Evolutionary conservation across 2,113 vertebrate genomes (phyloP), one percentile per base, ranked within the genome.

Genomic region (Melanotaenia duboulayi): DNA sequence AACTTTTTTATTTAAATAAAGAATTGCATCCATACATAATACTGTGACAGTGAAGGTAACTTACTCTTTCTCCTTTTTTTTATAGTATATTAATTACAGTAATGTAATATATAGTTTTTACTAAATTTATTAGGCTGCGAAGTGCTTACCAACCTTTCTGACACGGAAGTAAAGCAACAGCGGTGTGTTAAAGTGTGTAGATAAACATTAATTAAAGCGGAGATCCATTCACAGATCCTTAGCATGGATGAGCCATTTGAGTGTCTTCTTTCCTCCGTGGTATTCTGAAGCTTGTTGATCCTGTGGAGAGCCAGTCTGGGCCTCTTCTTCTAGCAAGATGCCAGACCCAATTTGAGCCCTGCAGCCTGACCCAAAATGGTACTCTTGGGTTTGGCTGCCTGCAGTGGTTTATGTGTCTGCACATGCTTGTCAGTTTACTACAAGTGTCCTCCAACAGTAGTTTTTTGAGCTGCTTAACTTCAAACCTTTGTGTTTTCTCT

Each of bases 281-380:
- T 60, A 12, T 71, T 73, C 25, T 35, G 50, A 66, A 60, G 54
- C 66, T 69, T 0, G 16, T 49, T 42, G 68, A 57, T 86, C 79
- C 73, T 80, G 70, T 69, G 77, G 82, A 74, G 72, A 72, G 54
- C 67, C 82, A 60, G 84, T 71, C 83, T 81, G 87, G 79, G 84
- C 71, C 69, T 67, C 60, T 74, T 89, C 79, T 89, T 75, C 52
- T 32, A 51, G 75, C 74, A 65, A 22, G 10, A n/a, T 57, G 83
- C 80, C 85, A 90, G 71, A 81, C 75, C 48, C 61, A 74, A 68
- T 51, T 80, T 17, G 35, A 72, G 80, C 23, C 83, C 62, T 69
- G 64, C 17, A n/a, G 74, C 72, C 22, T 70, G 81, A 76, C 69
- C 74, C 73, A 84, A 72, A 76, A 88, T 80, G 82, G 70, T 76